A percentile compares a stretch with the other conserved stretches of the same genome.
Conservation (phyloP, 1,140 invertebrate genomes). For the Drepana arcuata region DNA sequence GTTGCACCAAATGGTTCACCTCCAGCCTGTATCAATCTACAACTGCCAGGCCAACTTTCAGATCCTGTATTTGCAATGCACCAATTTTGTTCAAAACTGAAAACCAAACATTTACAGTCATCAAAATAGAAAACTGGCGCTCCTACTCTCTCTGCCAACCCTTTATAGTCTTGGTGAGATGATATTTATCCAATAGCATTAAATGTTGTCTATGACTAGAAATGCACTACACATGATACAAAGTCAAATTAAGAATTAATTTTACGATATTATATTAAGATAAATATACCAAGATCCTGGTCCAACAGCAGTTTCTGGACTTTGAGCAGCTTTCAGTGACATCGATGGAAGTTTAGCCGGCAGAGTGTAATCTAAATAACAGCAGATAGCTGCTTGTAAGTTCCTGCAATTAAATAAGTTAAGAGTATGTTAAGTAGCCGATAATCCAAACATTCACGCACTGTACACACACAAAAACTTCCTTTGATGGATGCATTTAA, state of each 20-base stretch:
- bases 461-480: neutral
- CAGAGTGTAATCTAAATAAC: slow-evolving; percentile 86
- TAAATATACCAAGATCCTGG: slow-evolving; percentile 44
- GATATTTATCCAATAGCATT: too few relatives aligned
- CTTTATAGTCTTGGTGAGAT: too few relatives aligned
- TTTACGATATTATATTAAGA: neutral
- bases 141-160: neutral
- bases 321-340: slow-evolving; percentile 52
- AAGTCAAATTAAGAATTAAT: neutral
- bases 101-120: slow-evolving; percentile 11
- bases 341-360: slow-evolving; percentile 54
- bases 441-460: neutral
- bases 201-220: too few relatives aligned
- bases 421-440: neutral
- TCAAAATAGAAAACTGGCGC: neutral
- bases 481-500: too few relatives aligned
- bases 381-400: slow-evolving; percentile 94
- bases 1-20: slow-evolving; percentile 44
- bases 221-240: too few relatives aligned
- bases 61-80: slow-evolving; percentile 60
- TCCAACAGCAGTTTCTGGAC: slow-evolving; percentile 39
- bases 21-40: slow-evolving; percentile 52
- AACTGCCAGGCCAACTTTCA: slow-evolving; percentile 58
- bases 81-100: slow-evolving; percentile 66
- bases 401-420: slow-evolving; percentile 80